phyloP scores from a whole-genome alignment of 2,113 vertebrate species.

The Donacobius atricapilla region DNA sequence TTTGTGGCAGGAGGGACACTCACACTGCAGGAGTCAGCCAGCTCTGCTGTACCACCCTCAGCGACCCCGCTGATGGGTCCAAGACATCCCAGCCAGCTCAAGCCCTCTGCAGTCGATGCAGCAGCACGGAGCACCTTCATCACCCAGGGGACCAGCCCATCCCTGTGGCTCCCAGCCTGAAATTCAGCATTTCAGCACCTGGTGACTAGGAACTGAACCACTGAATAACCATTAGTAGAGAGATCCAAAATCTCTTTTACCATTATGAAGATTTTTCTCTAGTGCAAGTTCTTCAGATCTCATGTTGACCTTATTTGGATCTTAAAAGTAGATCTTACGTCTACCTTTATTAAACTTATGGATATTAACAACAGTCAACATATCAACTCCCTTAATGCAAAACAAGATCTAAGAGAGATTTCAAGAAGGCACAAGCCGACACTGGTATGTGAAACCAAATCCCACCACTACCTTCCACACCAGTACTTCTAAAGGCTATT shows the following conservation, averaged over 20 bases:
- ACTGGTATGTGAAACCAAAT: background rate
- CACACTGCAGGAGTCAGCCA: fast-evolving
- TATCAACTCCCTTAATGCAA: background rate
- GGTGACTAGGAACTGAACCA: background rate
- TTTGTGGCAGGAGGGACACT: background rate
- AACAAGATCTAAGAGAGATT: background rate
- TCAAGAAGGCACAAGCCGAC: background rate
- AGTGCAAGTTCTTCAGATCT: background rate
- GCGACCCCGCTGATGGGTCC: fast-evolving
- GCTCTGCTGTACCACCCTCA: background rate
- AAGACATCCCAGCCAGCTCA: background rate
- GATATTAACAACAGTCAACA: background rate
- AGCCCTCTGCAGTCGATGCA: background rate
- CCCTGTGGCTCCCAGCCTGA: background rate
- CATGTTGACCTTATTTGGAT: background rate
- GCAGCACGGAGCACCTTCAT: background rate
- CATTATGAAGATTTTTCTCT: background rate
- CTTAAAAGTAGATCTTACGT: background rate
- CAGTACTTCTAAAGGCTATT: background rate
- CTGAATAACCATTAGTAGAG: background rate
- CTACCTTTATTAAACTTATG: background rate
- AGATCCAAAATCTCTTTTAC: background rate
- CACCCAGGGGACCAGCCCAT: background rate
- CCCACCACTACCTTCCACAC: background rate
- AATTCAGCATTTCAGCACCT: background rate